Evolutionary conservation across 2,113 vertebrate species (phyloP), one percentile per base, ranked within the genome.

Genomic region (Macaca nemestrina): DNA sequence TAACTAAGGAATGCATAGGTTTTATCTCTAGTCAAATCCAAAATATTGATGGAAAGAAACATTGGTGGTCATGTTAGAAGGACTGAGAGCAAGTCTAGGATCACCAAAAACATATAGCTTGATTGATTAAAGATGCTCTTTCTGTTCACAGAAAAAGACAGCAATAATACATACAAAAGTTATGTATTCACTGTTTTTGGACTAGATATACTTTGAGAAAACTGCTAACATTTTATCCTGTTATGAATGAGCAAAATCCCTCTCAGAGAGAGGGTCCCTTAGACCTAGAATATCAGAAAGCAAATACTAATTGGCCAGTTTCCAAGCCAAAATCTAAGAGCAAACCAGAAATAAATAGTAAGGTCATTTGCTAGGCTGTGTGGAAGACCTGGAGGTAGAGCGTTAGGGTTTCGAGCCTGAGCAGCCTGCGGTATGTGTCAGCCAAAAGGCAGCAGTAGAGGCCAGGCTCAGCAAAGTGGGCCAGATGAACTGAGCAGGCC

Each of bases 391-490:
- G 38, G 12, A n/a, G 6, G 4, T n/a, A 30, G 45, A 40, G 10
- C 52, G 3, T 78, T 30, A 43, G n/a, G 38, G 11, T 27, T 88
- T 59, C 38, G 23, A 8, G 6, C 6, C 16, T 6, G 7, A 88
- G 27, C 17, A 40, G 35, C 12, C 50, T 68, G 45, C 6, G 45
- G 1, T 52, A 2, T 64, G 12, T 35, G 23, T 76, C 81, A 48
- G 32, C 75, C 93, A n/a, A 80, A 72, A 94, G 84, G 38, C 50
- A 85, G 67, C 90, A 68, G 52, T 82, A 76, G 59, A 96, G 57
- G 13, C 70, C 38, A 90, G 59, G 27, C 32, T 91, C 43, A 52
- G 32, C 10, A 57, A 87, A 95, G n/a, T 7, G 45, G 55, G 50
- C 73, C 10, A 2, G 13, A 23, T n/a, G 35, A 70, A 7, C 25